Conservation (phyloP, 2,113 vertebrate genomes). For the Brienomyrus longianalis region DNA sequence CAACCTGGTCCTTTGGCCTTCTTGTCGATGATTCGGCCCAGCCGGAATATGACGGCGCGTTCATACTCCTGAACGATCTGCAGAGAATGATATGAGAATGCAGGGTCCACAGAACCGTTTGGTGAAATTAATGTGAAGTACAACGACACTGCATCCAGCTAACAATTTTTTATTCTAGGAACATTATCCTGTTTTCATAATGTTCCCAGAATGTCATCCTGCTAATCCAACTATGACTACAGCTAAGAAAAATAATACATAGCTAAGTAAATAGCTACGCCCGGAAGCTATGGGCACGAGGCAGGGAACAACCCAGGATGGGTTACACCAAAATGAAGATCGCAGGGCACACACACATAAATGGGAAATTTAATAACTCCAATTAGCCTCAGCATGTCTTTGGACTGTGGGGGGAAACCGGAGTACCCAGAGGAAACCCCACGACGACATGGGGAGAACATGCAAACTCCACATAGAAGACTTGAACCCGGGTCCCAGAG, state of each 20-base stretch:
- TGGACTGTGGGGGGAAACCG: too few species aligned
- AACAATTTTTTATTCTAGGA: background rate
- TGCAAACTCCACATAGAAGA: too few species aligned
- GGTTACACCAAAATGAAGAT: too few species aligned
- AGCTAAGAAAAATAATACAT: background rate
- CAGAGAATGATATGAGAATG: background rate
- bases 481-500: too few species aligned
- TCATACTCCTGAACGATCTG: constrained; percentile 83
- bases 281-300: too few species aligned
- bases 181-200: background rate
- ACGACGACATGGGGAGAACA: too few species aligned
- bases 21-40: constrained; percentile 67
- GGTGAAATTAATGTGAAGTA: background rate
- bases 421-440: too few species aligned
- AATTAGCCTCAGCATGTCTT: too few species aligned
- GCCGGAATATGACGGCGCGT: constrained; percentile 74
- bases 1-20: constrained; percentile 82
- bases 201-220: background rate
- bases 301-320: too few species aligned
- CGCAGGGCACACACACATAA: too few species aligned
- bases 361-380: too few species aligned
- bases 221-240: background rate
- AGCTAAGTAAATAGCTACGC: background rate
- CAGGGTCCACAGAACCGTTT: background rate
- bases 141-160: background rate